Evolutionary conservation across 2,888 invertebrate genomes (phyloP).

Genomic region (Drosophila paracracens): DNA sequence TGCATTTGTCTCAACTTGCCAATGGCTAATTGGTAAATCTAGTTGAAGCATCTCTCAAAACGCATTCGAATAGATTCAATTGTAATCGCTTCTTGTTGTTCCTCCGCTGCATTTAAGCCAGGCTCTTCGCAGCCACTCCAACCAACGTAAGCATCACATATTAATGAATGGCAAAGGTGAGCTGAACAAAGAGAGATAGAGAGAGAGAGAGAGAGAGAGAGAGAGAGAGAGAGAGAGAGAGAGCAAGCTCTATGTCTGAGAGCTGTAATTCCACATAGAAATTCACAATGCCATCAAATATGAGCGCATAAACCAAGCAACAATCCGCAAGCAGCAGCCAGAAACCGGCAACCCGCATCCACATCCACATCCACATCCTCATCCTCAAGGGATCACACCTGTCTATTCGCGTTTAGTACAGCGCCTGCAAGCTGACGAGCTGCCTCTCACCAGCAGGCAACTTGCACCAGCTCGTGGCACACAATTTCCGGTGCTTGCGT

Average conservation of each 20-base stretch:
- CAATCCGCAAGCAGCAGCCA: conserved; percentile 21
- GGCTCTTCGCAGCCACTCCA: background rate
- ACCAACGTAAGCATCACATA: conserved; percentile 26
- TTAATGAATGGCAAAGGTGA: conserved; percentile 39
- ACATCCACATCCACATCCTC: conserved; percentile 24
- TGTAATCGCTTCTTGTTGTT: conserved; percentile 31
- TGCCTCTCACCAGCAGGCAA: conserved; percentile 17
- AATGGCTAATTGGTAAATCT: conserved; percentile 33
- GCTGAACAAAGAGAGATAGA: conserved; percentile 2
- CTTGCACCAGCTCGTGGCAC: conserved; percentile 62
- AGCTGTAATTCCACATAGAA: conserved; percentile 48
- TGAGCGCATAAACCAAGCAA: conserved; percentile 55
- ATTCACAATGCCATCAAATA: conserved; percentile 56
- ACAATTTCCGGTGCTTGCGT: conserved; percentile 81
- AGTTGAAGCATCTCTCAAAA: conserved; percentile 7
- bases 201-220: background rate
- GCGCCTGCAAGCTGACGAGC: conserved; percentile 56
- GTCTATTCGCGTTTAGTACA: conserved; percentile 74
- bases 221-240: background rate
- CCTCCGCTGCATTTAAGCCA: conserved; percentile 2
- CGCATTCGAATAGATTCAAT: conserved; percentile 26
- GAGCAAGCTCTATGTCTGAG: conserved; percentile 23
- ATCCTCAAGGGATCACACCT: conserved; percentile 72
- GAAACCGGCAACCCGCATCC: conserved; percentile 14
- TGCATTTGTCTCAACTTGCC: background rate